A percentile compares a stretch with the other conserved stretches of the same genome.
These are phyloP conservation scores for Pollenia angustigena DNA, from an alignment of 2,888 invertebrate species.

Conservation along the genomic window DNA sequence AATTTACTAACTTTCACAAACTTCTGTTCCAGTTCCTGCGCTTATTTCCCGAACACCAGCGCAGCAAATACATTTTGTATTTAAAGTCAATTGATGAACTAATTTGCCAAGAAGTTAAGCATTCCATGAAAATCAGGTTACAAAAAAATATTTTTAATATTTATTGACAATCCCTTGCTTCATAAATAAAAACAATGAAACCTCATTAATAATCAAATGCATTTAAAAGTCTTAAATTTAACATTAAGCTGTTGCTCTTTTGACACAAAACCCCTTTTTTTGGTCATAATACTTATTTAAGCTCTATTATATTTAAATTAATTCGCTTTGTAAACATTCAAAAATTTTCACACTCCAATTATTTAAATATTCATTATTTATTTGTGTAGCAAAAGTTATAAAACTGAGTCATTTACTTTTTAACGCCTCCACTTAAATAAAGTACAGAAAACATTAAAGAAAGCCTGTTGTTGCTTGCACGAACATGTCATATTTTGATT, in stretches of 20 bases:
- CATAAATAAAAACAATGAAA: not conserved
- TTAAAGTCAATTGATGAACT: constrained; percentile 83
- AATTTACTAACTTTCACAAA: not conserved
- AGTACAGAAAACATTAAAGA: not conserved
- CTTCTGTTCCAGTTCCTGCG: constrained; percentile 77
- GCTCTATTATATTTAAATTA: constrained; percentile 17
- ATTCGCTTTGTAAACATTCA: constrained; percentile 25
- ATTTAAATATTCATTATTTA: constrained; percentile 26
- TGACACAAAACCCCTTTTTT: not conserved
- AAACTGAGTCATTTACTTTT: constrained; percentile 44
- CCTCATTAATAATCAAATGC: not conserved
- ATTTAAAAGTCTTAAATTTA: not conserved
- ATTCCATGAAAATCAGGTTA: constrained; percentile 81
- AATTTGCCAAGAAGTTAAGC: constrained; percentile 79
- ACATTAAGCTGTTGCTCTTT: not conserved
- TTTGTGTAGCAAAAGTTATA: constrained; percentile 20
- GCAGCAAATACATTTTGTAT: constrained; percentile 85
- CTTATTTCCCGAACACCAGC: constrained; percentile 83
- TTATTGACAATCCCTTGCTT: not conserved
- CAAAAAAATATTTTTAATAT: constrained; percentile 29
- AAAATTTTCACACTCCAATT: constrained; percentile 44
- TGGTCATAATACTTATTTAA: not conserved
- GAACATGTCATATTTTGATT: constrained; percentile 72
- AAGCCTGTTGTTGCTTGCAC: constrained; percentile 50
- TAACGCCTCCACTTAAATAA: constrained; percentile 31